These are phyloP conservation scores for Mythimna lalbum DNA, from an alignment of 2,888 invertebrate species.

Conservation along the genomic window DNA sequence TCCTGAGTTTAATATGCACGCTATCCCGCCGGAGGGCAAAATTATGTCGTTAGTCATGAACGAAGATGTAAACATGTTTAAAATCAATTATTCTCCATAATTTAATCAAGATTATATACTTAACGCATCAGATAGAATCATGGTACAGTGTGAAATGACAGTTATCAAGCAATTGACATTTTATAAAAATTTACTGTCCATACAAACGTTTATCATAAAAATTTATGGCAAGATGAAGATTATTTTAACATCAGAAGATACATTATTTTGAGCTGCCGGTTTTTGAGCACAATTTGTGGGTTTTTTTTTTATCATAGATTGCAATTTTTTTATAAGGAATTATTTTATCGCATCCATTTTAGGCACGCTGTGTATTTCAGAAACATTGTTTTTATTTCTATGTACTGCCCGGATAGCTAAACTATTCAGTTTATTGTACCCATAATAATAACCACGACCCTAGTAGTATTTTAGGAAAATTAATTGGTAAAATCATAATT, in stretches of 20 bases:
- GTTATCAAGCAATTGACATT: constrained; percentile 15
- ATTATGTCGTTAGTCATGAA: constrained; percentile 13
- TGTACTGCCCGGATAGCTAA: no score
- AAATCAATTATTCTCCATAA: constrained; percentile 21
- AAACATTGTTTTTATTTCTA: no score
- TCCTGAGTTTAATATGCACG: neutral
- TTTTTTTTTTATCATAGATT: neutral
- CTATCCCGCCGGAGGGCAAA: neutral
- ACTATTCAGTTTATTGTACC: no score
- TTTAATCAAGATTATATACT: constrained; percentile 10
- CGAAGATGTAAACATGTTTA: neutral
- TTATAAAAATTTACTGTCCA: neutral
- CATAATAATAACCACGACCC: no score
- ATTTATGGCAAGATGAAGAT: constrained; percentile 12
- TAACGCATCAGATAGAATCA: neutral
- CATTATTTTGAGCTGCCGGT: neutral
- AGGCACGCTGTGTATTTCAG: no score
- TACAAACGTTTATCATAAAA: constrained; percentile 6
- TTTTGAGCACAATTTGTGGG: neutral
- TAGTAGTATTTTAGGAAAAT: neutral
- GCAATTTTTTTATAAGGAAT: neutral
- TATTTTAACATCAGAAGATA: neutral
- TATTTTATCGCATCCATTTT: no score
- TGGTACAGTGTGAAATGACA: constrained; percentile 15
- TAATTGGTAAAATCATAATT: neutral